Conservation (phyloP, 1,140 invertebrate species). For the Bombus sibiricus region DNA sequence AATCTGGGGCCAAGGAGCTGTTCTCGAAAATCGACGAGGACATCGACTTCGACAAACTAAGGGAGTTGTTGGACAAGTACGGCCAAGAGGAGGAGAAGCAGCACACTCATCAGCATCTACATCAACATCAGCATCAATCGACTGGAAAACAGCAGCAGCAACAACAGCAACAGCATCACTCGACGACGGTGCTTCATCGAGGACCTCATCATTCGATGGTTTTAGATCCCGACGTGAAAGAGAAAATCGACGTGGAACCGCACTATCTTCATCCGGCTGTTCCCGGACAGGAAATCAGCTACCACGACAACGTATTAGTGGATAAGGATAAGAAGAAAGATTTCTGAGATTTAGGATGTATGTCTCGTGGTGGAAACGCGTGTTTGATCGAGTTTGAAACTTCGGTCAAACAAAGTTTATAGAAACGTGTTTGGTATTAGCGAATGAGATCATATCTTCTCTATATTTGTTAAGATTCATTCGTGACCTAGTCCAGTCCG, state of each 20-base stretch:
- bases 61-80: constrained; percentile 75
- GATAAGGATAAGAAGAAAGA: constrained; percentile 80
- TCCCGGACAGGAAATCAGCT: constrained; percentile 83
- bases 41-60: constrained; percentile 74
- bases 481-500: constrained; percentile 33
- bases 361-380: neutral
- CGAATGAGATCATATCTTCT: constrained; percentile 26
- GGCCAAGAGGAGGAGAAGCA: constrained; percentile 64
- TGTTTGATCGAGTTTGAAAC: neutral
- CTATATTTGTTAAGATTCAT: constrained; percentile 17
- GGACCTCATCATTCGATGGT: constrained; percentile 80
- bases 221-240: constrained; percentile 78
- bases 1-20: constrained; percentile 72
- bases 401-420: neutral
- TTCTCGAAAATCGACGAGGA: constrained; percentile 75
- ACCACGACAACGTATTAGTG: constrained; percentile 79
- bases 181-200: constrained; percentile 70
- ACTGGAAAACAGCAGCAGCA: constrained; percentile 71
- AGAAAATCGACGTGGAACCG: constrained; percentile 82
- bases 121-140: constrained; percentile 61
- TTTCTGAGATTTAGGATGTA: constrained; percentile 60
- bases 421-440: neutral
- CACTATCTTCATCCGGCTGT: constrained; percentile 82
- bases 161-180: constrained; percentile 71
- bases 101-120: constrained; percentile 68